Base-by-base conservation (phyloP, 2,888 invertebrate species). In the Elegia similella region DNA sequence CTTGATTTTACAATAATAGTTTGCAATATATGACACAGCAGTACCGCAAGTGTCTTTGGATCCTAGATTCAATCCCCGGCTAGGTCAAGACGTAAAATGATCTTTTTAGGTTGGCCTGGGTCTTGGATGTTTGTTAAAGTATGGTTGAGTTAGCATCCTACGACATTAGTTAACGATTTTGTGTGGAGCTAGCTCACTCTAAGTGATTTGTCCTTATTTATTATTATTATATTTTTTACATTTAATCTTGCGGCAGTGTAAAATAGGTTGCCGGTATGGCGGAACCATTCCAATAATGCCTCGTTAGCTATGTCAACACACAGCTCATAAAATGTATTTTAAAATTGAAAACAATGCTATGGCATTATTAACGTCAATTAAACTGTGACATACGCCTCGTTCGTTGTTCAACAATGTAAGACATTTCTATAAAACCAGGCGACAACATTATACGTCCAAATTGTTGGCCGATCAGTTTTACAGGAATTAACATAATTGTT, bases 251-350 rank as follows among this genome's bases (percentile, higher is more conserved):
- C 23, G 23, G 23, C 23, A 23, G 23, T 23, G 23, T 23, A 59
- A 59, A 59, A 59, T 57, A 52, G 63, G 50, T 64, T 52, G 54
- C 56, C 66, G 66, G 65, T 62, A 58, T 52, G 59, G 63, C 60
- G 65, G 66, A 66, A 66, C 71, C 59, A 59, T 63, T 61, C 62
- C 60, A 70, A 69, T 72, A 69, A 64, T 65, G 63, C 59, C 67
- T 70, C 63, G 67, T 73, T 69, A 71, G 64, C 63, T 62, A 56
- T 69, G 66, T 67, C 59, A 67, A 69, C 66, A 68, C 38, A 56
- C 52, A 46, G 55, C 54, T 59, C 68, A 58, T 64, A 68, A 72
- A 68, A 59, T 57, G 65, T 52, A 46, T 46, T 70, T 66, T 67
- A 64, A 68, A 69, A 65, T 66, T 69, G 62, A 66, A 69, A 72